Evolutionary conservation across 2,888 invertebrate species (phyloP), one percentile per base, ranked within the genome.

Genomic region (Hofmannophila pseudospretella): DNA sequence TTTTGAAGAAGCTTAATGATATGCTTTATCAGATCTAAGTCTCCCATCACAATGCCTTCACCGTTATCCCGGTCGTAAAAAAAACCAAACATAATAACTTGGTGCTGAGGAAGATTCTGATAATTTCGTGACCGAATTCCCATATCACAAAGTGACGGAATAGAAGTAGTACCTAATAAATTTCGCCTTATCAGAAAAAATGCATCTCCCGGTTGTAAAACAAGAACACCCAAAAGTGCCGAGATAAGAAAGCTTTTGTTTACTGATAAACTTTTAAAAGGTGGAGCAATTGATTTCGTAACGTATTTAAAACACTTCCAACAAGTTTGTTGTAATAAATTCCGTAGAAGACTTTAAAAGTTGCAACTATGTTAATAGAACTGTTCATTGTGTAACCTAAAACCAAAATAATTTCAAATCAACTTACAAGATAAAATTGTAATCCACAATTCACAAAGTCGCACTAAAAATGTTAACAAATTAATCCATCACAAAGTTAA

Each of bases 101-200:
- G 57, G 54, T 51, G 53, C 55, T 2, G 46, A 54, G 36, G 22
- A 31, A 58, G 67, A 45, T 39, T 10, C 33, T 32, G 49, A 70
- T 71, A 68, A 60, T 58, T 65, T 57, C 63, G 67, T 73, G 75
- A 74, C 77, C 67, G 59, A 69, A 60, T 67, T 72, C 57, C n/a
- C 50, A 51, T 70, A 70, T 63, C 71, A 62, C 61, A 61, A 60
- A 5, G 46, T 51, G 57, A 64, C 61, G 49, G 53, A 63, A 51
- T 45, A 57, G 52, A 60, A 53, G 40, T 51, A 49, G 53, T 59
- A n/a, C n/a, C n/a, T n/a, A 58, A 74, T 78, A 78, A 77, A 76
- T 75, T 65, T 68, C 59, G 41, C 49, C 52, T 39, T 75, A 77
- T 77, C 74, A 60, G 44, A 40, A 57, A 47, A 47, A 42, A 46